Evolutionary conservation across 2,888 invertebrate genomes (phyloP).

Genomic region (Melinaea marsaeus): DNA sequence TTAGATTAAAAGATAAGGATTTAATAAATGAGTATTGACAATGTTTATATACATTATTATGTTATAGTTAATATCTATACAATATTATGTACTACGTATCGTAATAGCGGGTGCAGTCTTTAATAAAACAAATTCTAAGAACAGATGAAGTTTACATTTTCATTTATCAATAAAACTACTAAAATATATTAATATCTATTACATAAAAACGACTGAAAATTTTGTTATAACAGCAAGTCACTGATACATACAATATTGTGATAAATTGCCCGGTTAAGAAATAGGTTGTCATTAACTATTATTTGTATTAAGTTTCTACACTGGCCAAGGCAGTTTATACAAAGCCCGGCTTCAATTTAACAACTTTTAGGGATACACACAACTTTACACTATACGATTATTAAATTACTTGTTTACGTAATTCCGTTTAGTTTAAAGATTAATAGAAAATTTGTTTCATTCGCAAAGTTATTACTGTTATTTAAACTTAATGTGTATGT

Average conservation of each 20-base stretch:
- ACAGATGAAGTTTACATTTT: conserved; percentile 3
- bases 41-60: too few species aligned
- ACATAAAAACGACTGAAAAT: neutral
- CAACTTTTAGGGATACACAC: conserved; percentile 51
- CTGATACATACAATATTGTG: conserved; percentile 44
- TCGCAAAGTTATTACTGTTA: too few species aligned
- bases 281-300: conserved; percentile 56
- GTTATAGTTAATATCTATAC: too few species aligned
- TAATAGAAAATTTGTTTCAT: too few species aligned
- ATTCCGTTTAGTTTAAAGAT: too few species aligned
- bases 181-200: too few species aligned
- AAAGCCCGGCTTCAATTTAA: conserved; percentile 49
- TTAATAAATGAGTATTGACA: too few species aligned
- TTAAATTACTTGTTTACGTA: conserved; percentile 32
- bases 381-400: conserved; percentile 42
- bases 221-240: conserved; percentile 31
- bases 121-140: too few species aligned
- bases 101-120: too few species aligned
- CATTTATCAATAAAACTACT: neutral
- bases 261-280: conserved; percentile 53
- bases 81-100: too few species aligned
- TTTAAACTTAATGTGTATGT: too few species aligned
- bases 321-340: conserved; percentile 47
- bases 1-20: too few species aligned
- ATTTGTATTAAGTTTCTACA: conserved; percentile 58